Conservation (phyloP, 2,888 invertebrate species). For the Rhagonycha fulva region DNA sequence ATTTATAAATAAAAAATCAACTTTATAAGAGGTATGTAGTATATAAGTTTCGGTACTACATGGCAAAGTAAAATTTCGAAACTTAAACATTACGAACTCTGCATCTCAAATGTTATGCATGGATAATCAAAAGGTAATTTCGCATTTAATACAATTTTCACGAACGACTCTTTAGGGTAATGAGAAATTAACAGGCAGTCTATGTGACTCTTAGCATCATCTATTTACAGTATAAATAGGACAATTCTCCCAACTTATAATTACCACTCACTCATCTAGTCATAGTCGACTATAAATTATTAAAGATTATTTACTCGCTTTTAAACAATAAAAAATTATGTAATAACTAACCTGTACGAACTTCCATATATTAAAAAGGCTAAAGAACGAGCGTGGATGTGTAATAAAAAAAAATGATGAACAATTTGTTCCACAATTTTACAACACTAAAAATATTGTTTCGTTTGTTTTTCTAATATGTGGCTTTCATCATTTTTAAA, state of each 20-base stretch:
- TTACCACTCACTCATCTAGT: not conserved
- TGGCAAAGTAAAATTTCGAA: not conserved
- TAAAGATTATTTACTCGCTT: not conserved
- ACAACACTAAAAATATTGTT: not conserved
- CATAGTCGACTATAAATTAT: not conserved
- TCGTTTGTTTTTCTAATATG: not conserved
- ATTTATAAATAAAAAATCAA: not conserved
- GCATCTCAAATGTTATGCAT: conserved; percentile 19
- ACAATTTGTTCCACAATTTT: not conserved
- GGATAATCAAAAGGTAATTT: conserved; percentile 27
- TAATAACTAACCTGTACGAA: not conserved
- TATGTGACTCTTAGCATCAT: conserved; percentile 16
- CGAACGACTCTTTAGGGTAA: conserved; percentile 20
- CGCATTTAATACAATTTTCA: conserved; percentile 25
- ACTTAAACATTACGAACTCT: not conserved
- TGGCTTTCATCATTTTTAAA: not conserved
- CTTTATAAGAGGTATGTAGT: not conserved
- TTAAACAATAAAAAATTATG: not conserved
- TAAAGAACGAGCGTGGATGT: not conserved
- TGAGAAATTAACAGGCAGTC: conserved; percentile 22
- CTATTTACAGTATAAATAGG: not conserved
- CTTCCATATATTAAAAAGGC: not conserved
- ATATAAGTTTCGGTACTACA: not conserved
- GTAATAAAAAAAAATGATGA: not conserved
- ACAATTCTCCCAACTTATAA: not conserved